Percentiles rank a stretch among this genome's conserved stretches.
These are phyloP conservation scores for Microtus richardsoni DNA, from an alignment of 2,113 vertebrate species.

Conservation along the genomic window DNA sequence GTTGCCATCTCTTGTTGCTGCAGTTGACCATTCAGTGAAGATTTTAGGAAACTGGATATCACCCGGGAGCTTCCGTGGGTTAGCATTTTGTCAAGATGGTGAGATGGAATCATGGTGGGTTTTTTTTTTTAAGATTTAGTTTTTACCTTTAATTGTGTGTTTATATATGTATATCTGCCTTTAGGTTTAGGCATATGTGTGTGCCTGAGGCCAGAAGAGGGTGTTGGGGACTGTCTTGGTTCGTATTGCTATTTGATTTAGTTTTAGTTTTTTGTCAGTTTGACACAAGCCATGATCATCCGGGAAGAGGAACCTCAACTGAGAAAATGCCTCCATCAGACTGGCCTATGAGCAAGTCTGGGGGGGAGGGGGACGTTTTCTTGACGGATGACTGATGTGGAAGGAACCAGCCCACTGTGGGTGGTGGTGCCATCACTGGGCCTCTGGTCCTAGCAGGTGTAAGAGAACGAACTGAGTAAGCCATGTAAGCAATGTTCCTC, in stretches of 20 bases:
- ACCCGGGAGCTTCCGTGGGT: neutral
- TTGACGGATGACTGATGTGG: neutral
- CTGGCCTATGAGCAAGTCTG: neutral
- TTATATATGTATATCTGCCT: neutral
- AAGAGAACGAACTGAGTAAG: neutral
- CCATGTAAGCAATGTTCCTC: neutral
- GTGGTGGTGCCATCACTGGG: neutral
- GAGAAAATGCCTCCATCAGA: neutral
- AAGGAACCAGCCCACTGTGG: neutral
- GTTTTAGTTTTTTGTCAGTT: neutral
- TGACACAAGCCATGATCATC: neutral
- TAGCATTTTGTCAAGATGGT: constrained; percentile 9
- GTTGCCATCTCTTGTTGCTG: neutral
- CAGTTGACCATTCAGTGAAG: neutral
- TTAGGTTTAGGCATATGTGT: neutral
- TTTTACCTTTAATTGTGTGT: neutral
- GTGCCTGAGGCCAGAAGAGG: neutral
- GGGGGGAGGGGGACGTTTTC: neutral
- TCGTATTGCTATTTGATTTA: neutral
- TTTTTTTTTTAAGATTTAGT: neutral
- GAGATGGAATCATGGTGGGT: neutral
- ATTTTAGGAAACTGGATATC: neutral
- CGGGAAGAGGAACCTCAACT: neutral
- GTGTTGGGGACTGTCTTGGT: neutral
- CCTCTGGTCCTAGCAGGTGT: neutral